Evolutionary conservation across 2,113 vertebrate genomes (phyloP).

Genomic region (western clawed frog (Xenopus tropicalis)): DNA sequence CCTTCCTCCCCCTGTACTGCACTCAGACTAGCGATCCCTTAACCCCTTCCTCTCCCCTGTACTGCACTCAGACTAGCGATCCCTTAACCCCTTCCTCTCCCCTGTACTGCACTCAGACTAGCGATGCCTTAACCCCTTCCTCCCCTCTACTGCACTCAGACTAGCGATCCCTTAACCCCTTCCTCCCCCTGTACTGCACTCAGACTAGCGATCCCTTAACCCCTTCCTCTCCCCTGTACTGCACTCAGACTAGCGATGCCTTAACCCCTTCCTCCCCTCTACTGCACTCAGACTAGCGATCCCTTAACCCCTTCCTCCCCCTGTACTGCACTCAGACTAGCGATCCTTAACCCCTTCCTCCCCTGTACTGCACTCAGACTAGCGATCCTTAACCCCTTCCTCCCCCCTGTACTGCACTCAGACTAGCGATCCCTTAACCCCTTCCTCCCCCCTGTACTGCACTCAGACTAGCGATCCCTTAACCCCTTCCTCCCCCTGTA

Average conservation of each 20-base stretch:
- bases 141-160: not conserved
- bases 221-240: conserved; percentile 6
- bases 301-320: not conserved
- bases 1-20: not conserved
- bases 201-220: conserved; percentile 6
- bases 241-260: not conserved
- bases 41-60: not conserved
- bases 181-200: not conserved
- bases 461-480: conserved; percentile 20
- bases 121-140: not conserved
- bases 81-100: not conserved
- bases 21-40: conserved; percentile 20
- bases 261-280: not conserved
- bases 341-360: not conserved
- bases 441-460: not conserved
- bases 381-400: not conserved
- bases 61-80: not conserved
- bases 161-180: not conserved
- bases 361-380: conserved; percentile 7
- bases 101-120: conserved; percentile 6
- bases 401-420: not conserved
- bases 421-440: not conserved
- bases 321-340: not conserved
- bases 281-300: conserved; percentile 17
- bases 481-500: not conserved